phyloP scores from a whole-genome alignment of 1,140 invertebrate genomes.

The Marisa cornuarietis region DNA sequence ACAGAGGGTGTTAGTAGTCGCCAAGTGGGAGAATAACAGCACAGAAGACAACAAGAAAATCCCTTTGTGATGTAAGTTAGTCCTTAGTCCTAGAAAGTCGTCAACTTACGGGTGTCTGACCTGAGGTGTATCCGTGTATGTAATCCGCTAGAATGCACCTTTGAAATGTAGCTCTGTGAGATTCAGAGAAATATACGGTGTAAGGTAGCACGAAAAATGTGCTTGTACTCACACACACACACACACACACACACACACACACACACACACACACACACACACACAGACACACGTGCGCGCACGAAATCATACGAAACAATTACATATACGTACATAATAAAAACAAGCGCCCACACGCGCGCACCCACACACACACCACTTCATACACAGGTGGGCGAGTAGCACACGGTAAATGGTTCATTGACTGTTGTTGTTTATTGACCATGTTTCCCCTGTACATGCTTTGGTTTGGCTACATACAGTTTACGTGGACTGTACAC shows the following conservation, averaged over 20 bases:
- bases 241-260: background rate
- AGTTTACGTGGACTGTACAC: too few relatives aligned
- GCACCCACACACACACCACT: background rate
- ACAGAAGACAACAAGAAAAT: background rate
- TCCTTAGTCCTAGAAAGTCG: background rate
- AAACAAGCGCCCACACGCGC: too few relatives aligned
- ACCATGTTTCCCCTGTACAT: too few relatives aligned
- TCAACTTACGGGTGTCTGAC: background rate
- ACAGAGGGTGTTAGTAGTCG: too few relatives aligned
- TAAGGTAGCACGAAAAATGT: too few relatives aligned
- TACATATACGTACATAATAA: too few relatives aligned
- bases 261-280: constrained; percentile 7
- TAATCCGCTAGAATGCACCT: background rate
- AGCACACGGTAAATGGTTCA: too few relatives aligned
- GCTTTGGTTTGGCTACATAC: too few relatives aligned
- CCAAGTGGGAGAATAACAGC: background rate
- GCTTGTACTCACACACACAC: background rate
- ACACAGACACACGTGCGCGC: background rate
- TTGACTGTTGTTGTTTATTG: too few relatives aligned
- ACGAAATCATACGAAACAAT: constrained; percentile 2
- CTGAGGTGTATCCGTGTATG: background rate
- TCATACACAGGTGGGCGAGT: too few relatives aligned
- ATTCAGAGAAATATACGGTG: background rate
- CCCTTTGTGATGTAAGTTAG: background rate
- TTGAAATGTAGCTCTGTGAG: background rate